Conservation (phyloP, 2,113 vertebrate genomes). For the Megaceryle torquata region DNA sequence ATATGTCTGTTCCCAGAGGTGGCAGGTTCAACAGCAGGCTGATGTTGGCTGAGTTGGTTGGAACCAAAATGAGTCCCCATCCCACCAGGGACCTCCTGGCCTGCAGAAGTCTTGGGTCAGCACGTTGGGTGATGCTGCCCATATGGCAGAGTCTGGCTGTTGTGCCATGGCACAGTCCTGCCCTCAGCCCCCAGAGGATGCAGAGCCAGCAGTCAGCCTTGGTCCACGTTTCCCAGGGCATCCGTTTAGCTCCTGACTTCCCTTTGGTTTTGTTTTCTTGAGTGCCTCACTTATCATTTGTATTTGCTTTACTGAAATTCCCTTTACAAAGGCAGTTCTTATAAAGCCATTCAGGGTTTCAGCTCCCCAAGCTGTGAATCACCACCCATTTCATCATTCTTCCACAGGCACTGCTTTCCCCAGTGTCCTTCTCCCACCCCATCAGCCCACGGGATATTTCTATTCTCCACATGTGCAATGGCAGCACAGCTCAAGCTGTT, state of each 20-base stretch:
- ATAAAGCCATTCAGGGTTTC: not conserved
- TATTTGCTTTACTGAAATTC: not conserved
- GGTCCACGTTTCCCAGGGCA: not conserved
- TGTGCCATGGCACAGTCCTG: accelerated
- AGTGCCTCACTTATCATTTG: not conserved
- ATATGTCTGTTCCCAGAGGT: accelerated
- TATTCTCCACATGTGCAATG: not conserved
- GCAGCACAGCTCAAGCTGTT: accelerated
- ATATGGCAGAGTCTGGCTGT: accelerated
- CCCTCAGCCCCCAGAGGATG: not conserved
- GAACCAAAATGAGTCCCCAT: not conserved
- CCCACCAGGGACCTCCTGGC: not conserved
- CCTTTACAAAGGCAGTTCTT: not conserved
- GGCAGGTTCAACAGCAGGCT: accelerated
- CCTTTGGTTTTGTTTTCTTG: not conserved
- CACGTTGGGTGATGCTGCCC: accelerated
- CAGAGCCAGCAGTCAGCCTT: not conserved
- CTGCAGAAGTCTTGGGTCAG: not conserved
- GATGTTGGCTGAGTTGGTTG: not conserved
- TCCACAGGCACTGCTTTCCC: not conserved
- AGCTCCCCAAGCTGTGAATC: not conserved
- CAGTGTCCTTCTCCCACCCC: accelerated
- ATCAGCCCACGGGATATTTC: not conserved
- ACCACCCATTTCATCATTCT: not conserved
- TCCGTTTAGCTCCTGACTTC: not conserved